Base-by-base conservation (phyloP, 1,140 invertebrate genomes). In the Caenorhabditis briggsae region DNA sequence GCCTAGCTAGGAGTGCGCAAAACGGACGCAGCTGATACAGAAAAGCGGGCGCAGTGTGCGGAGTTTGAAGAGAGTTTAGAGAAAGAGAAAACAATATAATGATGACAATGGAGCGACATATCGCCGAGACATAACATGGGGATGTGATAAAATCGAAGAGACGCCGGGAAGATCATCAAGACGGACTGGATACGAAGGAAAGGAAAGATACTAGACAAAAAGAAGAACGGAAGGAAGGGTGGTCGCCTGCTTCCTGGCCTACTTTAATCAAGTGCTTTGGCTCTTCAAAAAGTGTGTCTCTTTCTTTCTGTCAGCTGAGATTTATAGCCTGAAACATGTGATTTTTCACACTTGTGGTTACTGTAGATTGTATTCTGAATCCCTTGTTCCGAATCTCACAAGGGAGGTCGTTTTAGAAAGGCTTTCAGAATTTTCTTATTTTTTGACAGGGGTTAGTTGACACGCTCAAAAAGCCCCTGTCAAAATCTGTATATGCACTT, bases 201-300 rank as follows among this genome's bases (percentile, higher is more conserved):
- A 18, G 7, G 33, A n/a, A 33, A 65, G 70, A 46, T 33, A 50
- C 70, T 14, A 78, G 70, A 78, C 70, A 50, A 78, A 78, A 78
- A 78, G 9, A 78, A 20, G 70, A 78, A 78, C 70, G 70, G 70
- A 78, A 78, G 70, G 70, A 78, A 50, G 46, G 20, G 11, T 12
- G 46, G 46, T 50, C 5, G 70, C 9, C n/a, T 11, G 43, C 46
- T 78, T 78, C 70, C 46, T 78, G 70, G 43, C 70, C 70, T 78
- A 78, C 70, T 78, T 78, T 78, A 78, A 78, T 78, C 70, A 78
- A 78, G 70, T 78, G 46, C 70, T 78, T 78, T 78, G 43, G 46
- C 70, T 78, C 70, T 78, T 53, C 12, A 78, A 78, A 48, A 78
- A 78, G 70, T 78, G 70, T 78, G 43, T 78, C 43, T 78, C 46